Evolutionary conservation across 2,113 vertebrate genomes (phyloP), one percentile per base, ranked within the genome.

Genomic region (Cyanoramphus novaezelandiae): DNA sequence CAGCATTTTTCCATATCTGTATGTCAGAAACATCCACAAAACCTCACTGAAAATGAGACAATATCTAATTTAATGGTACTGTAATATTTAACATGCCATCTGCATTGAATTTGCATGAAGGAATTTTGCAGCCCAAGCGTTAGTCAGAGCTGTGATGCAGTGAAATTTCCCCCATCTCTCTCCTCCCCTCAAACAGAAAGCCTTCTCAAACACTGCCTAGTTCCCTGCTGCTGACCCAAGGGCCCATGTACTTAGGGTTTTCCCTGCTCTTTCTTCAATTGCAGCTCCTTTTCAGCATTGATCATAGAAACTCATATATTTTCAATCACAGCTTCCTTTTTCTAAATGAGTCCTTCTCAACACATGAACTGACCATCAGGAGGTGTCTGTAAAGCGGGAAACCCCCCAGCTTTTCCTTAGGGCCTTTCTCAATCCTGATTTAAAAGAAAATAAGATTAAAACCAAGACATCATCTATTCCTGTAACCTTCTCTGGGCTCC

Each of bases 31-130:
- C 90, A 92, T 91, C 72, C 93, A 91, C 63, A 95, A 93, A 97
- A 92, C 90, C 94, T 96, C 94, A 83, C 62, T 64, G 92, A 95
- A 95, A 96, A 95, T 43, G 94, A 94, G 86, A 96, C 93, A 93
- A 88, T 84, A 52, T 86, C 90, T 71, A 93, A 93, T 95, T 90
- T 94, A 95, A 88, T 64, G 81, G 86, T 80, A 88, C 90, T 86
- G 77, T 92, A 95, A 80, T 92, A 88, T 92, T 94, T 92, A 95
- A 89, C 0, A 1, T 95, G 28, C 93, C 92, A 95, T 95, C 95
- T 96, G 97, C 75, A 95, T 96, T 91, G 93, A 83, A 97, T 97
- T 94, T 97, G 41, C 68, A 70, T 91, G 92, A 88, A 91, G 92
- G 86, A 89, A 94, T 96, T 95, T 88, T 94, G 95, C 92, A 91